Conservation (phyloP, 1,140 invertebrate genomes). For the Calliphora vicina region DNA sequence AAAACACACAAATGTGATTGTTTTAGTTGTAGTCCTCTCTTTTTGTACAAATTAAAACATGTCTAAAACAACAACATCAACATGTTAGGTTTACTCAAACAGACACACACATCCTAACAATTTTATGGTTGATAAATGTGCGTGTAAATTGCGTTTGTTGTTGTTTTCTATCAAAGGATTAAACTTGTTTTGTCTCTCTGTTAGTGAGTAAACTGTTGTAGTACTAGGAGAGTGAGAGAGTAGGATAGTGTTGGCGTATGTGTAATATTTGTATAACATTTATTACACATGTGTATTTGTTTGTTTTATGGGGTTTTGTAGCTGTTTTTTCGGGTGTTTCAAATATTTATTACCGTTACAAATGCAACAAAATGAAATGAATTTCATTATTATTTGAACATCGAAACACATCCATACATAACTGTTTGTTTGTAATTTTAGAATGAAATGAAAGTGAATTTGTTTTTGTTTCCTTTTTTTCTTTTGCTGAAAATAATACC, state of each 20-base stretch:
- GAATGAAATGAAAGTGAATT: not conserved
- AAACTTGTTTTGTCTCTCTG: not conserved
- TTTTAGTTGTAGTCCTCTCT: not conserved
- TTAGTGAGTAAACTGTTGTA: no score
- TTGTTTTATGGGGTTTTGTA: not conserved
- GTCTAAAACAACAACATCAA: not conserved
- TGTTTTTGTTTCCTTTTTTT: not conserved
- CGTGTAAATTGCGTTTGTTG: not conserved
- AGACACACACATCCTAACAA: not conserved
- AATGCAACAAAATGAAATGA: slow-evolving; percentile 60
- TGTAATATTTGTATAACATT: not conserved
- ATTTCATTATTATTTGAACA: slow-evolving; percentile 43
- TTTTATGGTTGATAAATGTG: not conserved
- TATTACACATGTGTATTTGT: not conserved
- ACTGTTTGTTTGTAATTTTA: not conserved
- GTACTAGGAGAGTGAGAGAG: no score
- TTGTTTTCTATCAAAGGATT: not conserved
- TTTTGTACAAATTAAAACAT: not conserved
- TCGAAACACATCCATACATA: not conserved
- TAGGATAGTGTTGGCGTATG: not conserved
- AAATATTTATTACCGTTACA: slow-evolving; percentile 62
- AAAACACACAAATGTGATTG: no score
- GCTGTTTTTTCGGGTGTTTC: slow-evolving; percentile 52
- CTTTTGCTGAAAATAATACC: not conserved
- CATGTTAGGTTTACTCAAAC: not conserved